Evolutionary conservation across 2,888 invertebrate genomes (phyloP), one percentile per base, ranked within the genome.

Genomic region (Hyalella azteca): DNA sequence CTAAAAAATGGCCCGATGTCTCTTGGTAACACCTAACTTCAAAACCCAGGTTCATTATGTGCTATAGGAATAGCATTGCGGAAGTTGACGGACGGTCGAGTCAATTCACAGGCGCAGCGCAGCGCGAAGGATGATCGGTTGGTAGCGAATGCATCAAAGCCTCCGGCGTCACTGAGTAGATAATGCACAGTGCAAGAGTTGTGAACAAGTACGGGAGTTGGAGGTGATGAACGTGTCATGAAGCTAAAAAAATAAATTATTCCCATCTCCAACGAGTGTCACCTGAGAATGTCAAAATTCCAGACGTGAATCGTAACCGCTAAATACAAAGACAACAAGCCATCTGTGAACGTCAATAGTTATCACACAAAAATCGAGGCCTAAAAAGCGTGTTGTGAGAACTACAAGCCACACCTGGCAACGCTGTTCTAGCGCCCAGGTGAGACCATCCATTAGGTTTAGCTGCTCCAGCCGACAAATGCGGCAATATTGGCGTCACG

Each of bases 401-500:
- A 66, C 36, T 32, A 36, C 36, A n/a, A 66, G 7, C 2, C n/a
- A 36, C 66, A 66, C 66, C 66, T 66, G 66, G 66, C 32, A 66
- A 66, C 66, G 66, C n/a, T 66, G 36, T 36, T 66, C 66, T 36
- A n/a, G 19, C 13, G 36, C n/a, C 66, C 66, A 66, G 66, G 66
- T 66, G 66, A 36, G 66, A 7, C 3, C 13, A 36, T 66, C 66
- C 11, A 36, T 36, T 11, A 45, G 15, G 45, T 15, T 45, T 45
- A 15, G 45, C 11, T 45, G 15, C 45, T 45, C 11, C 11, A 45
- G 45, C 45, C 11, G 15, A 45, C 45, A 45, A 45, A 45, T 45
- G 45, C 9, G 45, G 11, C 45, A 11, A 45, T 11, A 11, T 45
- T 15, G 45, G 45, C 45, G 15, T 11, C 15, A 45, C 15, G 45